Evolutionary conservation across 2,797 vertebrate genomes (phyloP), one percentile per base, ranked within the genome.

Genomic region (Halcyon chelicuti): DNA sequence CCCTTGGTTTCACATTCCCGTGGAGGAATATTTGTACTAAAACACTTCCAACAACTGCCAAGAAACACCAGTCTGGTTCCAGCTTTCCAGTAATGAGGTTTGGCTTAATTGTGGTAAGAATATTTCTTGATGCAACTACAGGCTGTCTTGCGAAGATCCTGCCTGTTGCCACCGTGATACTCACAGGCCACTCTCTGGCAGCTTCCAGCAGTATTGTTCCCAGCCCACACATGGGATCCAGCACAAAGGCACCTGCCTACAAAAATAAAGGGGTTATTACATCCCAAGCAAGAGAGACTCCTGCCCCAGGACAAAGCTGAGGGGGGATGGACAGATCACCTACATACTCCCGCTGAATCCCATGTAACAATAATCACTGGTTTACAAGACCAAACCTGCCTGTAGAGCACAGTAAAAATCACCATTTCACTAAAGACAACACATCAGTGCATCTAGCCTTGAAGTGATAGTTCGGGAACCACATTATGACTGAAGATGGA

Each of bases 171-270:
- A 44, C 25, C 47, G 81, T 21, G 72, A 31, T 82, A 98, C 98
- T 97, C 92, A 99, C 99, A 21, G 98, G 97, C 98, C 98, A 98
- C 84, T 99, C 99, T 57, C 98, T 98, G 66, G 99, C 99, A 94
- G 99, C 99, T 98, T 99, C 99, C 91, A 99, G 94, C 72, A 99
- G 97, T 80, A 99, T 98, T 2, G 98, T 99, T 96, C 99, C 99
- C 14, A 99, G 98, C n/a, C 99, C 99, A 96, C 99, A 99, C 99
- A 99, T 99, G 10, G 99, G 99, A 97, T 99, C 99, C 57, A 99
- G 96, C 78, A 99, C 98, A 94, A 98, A 91, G 68, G 95, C 98
- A 71, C 98, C 98, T 29, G 97, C 97, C 99, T 99, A 84, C 7
- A 22, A 89, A 72, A 94, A 63, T 72, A 67, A 86, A 93, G 31